phyloP scores from a whole-genome alignment of 2,113 vertebrate species.

The Lipotes vexillifer region DNA sequence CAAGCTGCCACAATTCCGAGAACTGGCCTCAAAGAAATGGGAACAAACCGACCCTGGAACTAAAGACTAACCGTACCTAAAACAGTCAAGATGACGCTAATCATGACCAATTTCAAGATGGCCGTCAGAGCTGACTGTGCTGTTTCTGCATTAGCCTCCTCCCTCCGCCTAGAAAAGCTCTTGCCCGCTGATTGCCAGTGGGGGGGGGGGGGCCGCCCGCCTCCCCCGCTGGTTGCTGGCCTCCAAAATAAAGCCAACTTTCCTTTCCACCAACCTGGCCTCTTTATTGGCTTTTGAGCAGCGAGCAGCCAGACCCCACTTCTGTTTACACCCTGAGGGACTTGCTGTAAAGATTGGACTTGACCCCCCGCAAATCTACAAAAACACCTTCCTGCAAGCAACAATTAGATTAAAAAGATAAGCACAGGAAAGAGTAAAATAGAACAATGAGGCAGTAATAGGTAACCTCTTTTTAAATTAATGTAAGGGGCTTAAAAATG shows the following conservation, averaged over 20 bases:
- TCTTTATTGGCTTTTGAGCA: background rate
- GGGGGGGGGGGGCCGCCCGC: background rate
- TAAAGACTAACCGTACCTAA: background rate
- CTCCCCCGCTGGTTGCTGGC: background rate
- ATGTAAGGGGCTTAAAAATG: background rate
- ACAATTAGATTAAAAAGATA: background rate
- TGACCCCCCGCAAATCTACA: background rate
- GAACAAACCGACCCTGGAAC: background rate
- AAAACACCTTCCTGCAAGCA: background rate
- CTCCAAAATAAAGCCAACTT: background rate
- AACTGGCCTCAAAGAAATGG: background rate
- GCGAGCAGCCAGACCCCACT: background rate
- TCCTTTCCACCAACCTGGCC: background rate
- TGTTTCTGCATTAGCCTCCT: background rate
- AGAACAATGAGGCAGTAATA: background rate
- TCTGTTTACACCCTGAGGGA: background rate
- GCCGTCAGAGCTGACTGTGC: background rate
- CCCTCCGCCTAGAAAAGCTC: background rate
- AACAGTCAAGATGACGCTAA: background rate
- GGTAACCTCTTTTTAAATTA: background rate
- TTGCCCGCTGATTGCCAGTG: background rate
- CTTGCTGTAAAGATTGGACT: background rate
- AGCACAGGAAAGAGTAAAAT: background rate
- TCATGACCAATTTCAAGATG: background rate
- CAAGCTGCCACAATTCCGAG: background rate